phyloP scores from a whole-genome alignment of 2,797 vertebrate genomes.

The Epinephelus coioides region DNA sequence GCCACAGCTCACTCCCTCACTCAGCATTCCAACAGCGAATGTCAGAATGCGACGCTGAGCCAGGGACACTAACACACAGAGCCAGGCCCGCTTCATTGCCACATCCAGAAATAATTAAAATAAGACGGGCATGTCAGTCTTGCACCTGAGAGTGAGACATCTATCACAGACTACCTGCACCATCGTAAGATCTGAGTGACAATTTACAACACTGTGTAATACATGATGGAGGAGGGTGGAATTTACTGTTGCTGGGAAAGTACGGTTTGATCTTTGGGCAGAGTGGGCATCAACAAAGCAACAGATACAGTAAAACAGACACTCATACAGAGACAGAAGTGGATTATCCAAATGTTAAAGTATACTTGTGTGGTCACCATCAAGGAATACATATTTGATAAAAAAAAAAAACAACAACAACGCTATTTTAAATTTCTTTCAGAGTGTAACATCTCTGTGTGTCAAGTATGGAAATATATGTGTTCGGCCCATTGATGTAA shows the following conservation, averaged over 20 bases:
- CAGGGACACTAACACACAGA: constrained; percentile 35
- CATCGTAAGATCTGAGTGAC: background rate
- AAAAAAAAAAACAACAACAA: background rate
- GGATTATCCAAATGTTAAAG: background rate
- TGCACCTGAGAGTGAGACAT: constrained; percentile 55
- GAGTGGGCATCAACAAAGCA: background rate
- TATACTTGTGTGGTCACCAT: background rate
- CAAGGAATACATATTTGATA: background rate
- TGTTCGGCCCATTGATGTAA: no score
- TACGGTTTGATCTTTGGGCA: constrained; percentile 13
- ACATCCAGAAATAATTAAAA: constrained; percentile 56
- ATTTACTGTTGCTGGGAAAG: constrained; percentile 19
- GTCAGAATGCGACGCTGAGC: constrained; percentile 63
- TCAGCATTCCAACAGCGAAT: constrained; percentile 69
- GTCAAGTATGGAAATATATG: background rate
- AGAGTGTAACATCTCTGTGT: background rate
- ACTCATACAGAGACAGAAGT: background rate
- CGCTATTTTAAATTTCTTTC: background rate
- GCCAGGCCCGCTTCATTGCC: constrained; percentile 22
- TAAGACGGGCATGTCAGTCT: constrained; percentile 39
- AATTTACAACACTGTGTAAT: constrained; percentile 33
- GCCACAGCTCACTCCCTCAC: constrained; percentile 51
- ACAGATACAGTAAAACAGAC: background rate
- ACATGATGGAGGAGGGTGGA: constrained; percentile 21
- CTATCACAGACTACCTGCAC: constrained; percentile 18